phyloP scores from a whole-genome alignment of 2,797 vertebrate genomes.

The Nannoperca obscura region DNA sequence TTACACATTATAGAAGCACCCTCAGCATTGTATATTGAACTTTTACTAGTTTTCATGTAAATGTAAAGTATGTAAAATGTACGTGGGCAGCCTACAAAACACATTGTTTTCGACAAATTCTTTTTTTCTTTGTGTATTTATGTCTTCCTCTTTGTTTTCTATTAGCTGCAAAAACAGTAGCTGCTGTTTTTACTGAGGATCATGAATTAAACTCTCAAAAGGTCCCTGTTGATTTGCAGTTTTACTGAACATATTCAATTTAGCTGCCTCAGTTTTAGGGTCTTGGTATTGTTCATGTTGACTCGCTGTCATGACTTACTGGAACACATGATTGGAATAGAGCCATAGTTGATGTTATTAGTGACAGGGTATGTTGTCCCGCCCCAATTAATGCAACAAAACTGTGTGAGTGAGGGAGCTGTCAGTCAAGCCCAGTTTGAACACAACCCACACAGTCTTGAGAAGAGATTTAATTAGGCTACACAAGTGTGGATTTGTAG shows the following conservation, averaged over 20 bases:
- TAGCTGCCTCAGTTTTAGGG: background rate
- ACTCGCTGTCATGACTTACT: background rate
- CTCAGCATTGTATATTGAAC: background rate
- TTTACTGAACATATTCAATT: background rate
- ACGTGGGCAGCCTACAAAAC: background rate
- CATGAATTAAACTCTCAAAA: background rate
- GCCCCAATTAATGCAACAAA: background rate
- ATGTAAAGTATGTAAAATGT: background rate
- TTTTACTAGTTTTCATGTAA: background rate
- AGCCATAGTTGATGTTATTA: background rate
- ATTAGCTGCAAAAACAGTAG: background rate
- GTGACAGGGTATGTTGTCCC: background rate
- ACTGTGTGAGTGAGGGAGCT: background rate
- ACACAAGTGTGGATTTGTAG: background rate
- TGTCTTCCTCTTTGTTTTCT: background rate
- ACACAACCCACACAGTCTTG: background rate
- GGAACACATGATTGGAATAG: no score
- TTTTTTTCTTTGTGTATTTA: background rate
- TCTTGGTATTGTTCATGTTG: background rate
- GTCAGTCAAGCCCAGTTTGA: background rate
- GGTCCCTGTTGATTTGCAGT: background rate
- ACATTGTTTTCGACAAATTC: background rate
- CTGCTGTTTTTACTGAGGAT: background rate
- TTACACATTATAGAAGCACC: background rate
- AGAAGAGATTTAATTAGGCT: background rate